These are phyloP conservation scores for Anoplopoma fimbria DNA, from an alignment of 2,113 vertebrate genomes.

Conservation along the genomic window DNA sequence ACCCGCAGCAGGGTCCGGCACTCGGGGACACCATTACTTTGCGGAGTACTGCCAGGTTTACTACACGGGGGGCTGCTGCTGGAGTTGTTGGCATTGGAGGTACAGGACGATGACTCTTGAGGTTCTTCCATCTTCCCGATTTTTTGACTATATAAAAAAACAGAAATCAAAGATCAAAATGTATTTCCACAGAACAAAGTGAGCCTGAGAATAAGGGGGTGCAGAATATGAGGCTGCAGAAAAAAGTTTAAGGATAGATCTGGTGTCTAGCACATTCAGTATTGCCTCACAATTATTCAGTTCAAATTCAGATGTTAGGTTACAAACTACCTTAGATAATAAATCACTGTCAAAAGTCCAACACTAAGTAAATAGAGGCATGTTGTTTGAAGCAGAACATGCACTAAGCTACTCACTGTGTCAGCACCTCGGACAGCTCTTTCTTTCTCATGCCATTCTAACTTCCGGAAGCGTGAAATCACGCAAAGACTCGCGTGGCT, in stretches of 20 bases:
- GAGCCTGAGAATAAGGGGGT: background rate
- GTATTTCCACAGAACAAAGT: background rate
- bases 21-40: slow-evolving; percentile 84
- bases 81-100: slow-evolving; percentile 1
- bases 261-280: background rate
- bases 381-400: slow-evolving; percentile 13
- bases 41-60: slow-evolving; percentile 53
- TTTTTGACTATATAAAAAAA: slow-evolving; percentile 11
- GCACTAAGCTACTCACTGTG: slow-evolving; percentile 34
- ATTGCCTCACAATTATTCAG: too few relatives aligned
- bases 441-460: slow-evolving; percentile 13
- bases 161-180: background rate
- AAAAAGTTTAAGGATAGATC: background rate
- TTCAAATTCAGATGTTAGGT: background rate
- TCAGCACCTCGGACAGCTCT: slow-evolving; percentile 80
- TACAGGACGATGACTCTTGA: slow-evolving; percentile 32
- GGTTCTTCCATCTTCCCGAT: slow-evolving; percentile 58
- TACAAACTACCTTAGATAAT: background rate
- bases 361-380: background rate
- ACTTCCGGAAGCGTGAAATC: slow-evolving; percentile 67
- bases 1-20: slow-evolving; percentile 85
- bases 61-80: slow-evolving; percentile 3
- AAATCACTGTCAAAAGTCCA: background rate
- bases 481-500: slow-evolving; percentile 32
- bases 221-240: background rate